phyloP scores from a whole-genome alignment of 2,113 vertebrate species.

The Etheostoma spectabile region DNA sequence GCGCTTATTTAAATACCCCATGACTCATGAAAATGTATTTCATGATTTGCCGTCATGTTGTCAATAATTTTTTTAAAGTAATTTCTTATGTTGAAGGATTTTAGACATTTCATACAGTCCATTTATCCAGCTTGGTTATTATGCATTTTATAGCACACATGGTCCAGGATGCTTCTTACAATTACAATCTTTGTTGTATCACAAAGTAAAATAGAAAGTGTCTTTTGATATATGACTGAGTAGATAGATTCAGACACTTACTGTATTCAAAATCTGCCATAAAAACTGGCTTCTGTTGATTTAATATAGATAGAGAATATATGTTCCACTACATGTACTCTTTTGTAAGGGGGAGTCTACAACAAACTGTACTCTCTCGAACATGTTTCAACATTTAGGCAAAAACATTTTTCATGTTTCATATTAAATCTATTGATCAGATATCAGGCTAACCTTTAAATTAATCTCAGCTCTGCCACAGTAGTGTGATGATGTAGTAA shows the following conservation, averaged over 20 bases:
- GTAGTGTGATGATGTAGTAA: constrained; percentile 18
- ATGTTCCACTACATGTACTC: neutral
- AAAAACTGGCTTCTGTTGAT: constrained; percentile 6
- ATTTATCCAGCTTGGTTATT: neutral
- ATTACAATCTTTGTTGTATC: neutral
- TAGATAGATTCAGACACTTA: neutral
- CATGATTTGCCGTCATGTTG: neutral
- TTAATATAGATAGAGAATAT: constrained; percentile 1
- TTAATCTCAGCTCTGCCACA: constrained; percentile 6
- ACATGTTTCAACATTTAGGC: constrained; percentile 13
- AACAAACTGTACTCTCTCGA: constrained; percentile 4
- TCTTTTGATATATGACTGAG: constrained; percentile 6
- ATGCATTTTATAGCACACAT: constrained; percentile 7
- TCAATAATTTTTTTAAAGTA: neutral
- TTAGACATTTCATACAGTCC: neutral
- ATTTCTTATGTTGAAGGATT: constrained; percentile 10
- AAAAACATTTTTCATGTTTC: constrained; percentile 11
- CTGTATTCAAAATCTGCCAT: neutral
- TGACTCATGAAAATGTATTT: constrained; percentile 14
- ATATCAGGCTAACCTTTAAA: constrained; percentile 29
- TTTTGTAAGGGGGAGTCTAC: constrained; percentile 1
- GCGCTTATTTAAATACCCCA: neutral
- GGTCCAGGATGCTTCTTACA: neutral
- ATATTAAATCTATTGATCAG: constrained; percentile 45
- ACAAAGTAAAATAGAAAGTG: constrained; percentile 10